Percentiles rank a stretch among this genome's conserved stretches.
phyloP scores from a whole-genome alignment of 2,113 vertebrate species.

The Rhodinocichla rosea region DNA sequence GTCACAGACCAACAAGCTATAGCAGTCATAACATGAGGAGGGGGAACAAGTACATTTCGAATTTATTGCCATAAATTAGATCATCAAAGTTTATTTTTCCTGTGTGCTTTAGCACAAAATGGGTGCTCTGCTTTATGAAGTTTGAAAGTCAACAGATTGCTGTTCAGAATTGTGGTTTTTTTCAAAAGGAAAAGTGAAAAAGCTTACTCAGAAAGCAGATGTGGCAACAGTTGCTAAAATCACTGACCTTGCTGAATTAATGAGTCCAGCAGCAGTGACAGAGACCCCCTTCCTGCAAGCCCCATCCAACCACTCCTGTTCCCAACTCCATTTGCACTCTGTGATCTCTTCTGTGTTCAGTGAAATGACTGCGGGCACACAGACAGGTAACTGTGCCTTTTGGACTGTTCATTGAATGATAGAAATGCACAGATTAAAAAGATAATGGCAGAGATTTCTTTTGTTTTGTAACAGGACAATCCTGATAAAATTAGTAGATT shows the following conservation, averaged over 20 bases:
- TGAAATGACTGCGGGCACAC: rapidly evolving
- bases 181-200: neutral
- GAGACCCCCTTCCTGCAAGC: neutral
- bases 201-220: neutral
- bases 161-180: neutral
- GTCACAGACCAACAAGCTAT: neutral
- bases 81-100: neutral
- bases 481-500: too few species aligned
- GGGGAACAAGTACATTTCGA: neutral
- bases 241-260: neutral
- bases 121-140: neutral
- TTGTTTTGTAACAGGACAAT: neutral
- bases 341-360: rapidly evolving
- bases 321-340: rapidly evolving
- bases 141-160: neutral
- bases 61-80: neutral
- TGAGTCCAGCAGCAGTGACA: neutral
- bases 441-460: neutral
- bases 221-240: neutral
- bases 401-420: rapidly evolving
- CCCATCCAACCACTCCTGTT: neutral
- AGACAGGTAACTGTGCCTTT: neutral
- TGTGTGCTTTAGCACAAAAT: neutral
- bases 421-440: neutral
- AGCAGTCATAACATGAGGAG: neutral